Evolutionary conservation across 2,888 invertebrate species (phyloP), one percentile per base, ranked within the genome.

Genomic region (Oegoconia quadripuncta): DNA sequence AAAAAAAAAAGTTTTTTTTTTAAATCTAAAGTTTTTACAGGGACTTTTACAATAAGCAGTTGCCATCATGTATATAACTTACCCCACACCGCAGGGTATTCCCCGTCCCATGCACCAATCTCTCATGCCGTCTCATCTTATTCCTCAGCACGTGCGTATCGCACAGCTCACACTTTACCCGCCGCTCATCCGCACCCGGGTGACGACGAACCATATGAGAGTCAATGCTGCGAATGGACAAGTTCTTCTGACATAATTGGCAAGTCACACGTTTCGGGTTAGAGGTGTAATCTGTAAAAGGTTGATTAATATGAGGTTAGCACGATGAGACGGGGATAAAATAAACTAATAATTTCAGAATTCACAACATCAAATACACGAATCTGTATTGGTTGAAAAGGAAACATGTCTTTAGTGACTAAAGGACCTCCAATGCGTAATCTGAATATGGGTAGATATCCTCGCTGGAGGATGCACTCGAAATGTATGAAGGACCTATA

Each of bases 111-210:
- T 75, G 76, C 51, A 59, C 57, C 41, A 62, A 30, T 0, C 17
- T 32, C 12, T 39, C 33, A 41, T 79, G 79, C 0, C 64, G 38
- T 1, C 54, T 56, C 38, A 77, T 18, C 30, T 62, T 70, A 0
- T 49, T 47, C 6, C 43, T 62, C 29, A 61, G 17, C 0, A 78
- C 37, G 23, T 64, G 67, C 0, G 32, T 57, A 28, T 74, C 64
- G 8, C 79, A 79, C n/a, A 73, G 18, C 6, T 73, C 71, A 37
- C 78, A 78, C 44, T 74, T 68, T 0, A 56, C 46, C 29, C 56
- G 13, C 9, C 64, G 56, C 12, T 46, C 44, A n/a, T 77, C 74
- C 0, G 59, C 65, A 0, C 68, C 74, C 0, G 77, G 75, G 17
- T 79, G 80, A 2, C 48, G 42, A 3, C 46, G 39, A 0, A 46